These are phyloP conservation scores for Neofelis nebulosa DNA, from an alignment of 2,113 vertebrate species.

Conservation along the genomic window DNA sequence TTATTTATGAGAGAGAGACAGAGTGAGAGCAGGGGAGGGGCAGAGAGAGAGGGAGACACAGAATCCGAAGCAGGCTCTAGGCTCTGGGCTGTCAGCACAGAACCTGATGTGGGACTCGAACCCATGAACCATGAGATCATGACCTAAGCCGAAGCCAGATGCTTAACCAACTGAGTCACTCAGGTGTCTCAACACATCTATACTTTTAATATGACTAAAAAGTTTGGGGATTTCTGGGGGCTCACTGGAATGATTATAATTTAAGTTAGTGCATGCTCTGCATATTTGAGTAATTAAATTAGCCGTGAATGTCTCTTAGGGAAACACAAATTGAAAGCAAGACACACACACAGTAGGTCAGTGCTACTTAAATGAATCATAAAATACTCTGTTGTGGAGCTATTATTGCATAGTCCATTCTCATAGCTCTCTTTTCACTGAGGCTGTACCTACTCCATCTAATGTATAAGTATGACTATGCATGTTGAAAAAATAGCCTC, in stretches of 20 bases:
- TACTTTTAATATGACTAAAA: conserved; percentile 6
- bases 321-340: conserved; percentile 45
- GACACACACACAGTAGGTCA: conserved; percentile 50
- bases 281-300: conserved; percentile 46
- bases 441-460: not conserved
- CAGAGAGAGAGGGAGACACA: too few relatives aligned
- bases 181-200: not conserved
- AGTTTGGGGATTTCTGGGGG: not conserved
- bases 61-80: too few relatives aligned
- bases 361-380: conserved; percentile 29
- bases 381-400: not conserved
- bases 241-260: not conserved
- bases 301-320: conserved; percentile 11
- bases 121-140: too few relatives aligned
- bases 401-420: not conserved
- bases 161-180: too few relatives aligned
- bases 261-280: conserved; percentile 27
- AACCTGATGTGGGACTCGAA: too few relatives aligned
- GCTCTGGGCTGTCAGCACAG: too few relatives aligned
- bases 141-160: too few relatives aligned
- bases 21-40: too few relatives aligned
- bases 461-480: not conserved
- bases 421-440: not conserved
- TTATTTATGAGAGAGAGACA: too few relatives aligned
- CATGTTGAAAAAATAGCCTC: not conserved